Percentiles rank a stretch among this genome's conserved stretches.
These are phyloP conservation scores for Progne subis DNA, from an alignment of 2,113 vertebrate species.

Conservation along the genomic window DNA sequence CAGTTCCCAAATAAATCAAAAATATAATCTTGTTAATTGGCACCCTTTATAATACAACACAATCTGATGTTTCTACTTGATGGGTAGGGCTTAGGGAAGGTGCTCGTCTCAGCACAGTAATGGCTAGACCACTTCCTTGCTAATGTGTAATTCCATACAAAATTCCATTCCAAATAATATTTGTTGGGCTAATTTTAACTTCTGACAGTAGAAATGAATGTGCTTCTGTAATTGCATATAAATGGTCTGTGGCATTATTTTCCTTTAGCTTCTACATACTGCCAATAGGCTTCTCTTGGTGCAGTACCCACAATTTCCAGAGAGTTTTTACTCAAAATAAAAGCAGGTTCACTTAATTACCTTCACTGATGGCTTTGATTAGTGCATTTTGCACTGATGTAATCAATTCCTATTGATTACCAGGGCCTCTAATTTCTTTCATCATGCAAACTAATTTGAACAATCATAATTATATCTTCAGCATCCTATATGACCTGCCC, in stretches of 20 bases:
- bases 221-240: neutral
- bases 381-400: neutral
- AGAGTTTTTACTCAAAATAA: neutral
- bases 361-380: neutral
- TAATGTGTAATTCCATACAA: neutral
- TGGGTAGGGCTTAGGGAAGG: neutral
- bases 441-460: neutral
- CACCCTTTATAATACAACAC: neutral
- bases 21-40: neutral
- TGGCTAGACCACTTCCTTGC: neutral
- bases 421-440: neutral
- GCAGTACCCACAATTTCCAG: neutral
- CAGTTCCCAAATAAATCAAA: neutral
- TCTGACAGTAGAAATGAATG: neutral
- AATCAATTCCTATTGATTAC: neutral
- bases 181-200: neutral
- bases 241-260: neutral
- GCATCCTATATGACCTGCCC: neutral
- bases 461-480: neutral
- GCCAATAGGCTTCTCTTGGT: neutral
- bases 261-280: neutral
- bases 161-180: neutral
- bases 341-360: neutral
- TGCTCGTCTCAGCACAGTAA: neutral
- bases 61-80: neutral